These are phyloP conservation scores for Clarias fuscus DNA, from an alignment of 2,797 vertebrate species.

Conservation along the genomic window DNA sequence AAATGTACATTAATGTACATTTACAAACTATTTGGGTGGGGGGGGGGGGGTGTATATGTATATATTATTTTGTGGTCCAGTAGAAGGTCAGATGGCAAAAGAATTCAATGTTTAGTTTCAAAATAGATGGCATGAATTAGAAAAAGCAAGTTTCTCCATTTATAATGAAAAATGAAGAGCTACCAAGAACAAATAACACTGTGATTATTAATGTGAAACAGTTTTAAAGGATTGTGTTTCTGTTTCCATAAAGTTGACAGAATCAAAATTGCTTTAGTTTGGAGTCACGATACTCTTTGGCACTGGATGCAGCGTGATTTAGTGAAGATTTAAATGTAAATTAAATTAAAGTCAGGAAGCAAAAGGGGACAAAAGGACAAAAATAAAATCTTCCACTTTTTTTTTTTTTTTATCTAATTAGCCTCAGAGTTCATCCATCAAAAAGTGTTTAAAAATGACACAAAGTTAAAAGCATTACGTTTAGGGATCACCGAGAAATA, in stretches of 20 bases:
- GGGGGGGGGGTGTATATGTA: too few species aligned
- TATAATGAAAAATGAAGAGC: not conserved
- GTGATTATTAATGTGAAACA: not conserved
- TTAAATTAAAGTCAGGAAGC: not conserved
- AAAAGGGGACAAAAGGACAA: not conserved
- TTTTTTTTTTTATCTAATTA: too few species aligned
- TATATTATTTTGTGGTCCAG: too few species aligned
- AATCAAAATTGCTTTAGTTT: not conserved
- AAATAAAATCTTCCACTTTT: too few species aligned
- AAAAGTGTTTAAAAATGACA: too few species aligned
- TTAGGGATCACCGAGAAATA: not conserved
- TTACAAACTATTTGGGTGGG: too few species aligned
- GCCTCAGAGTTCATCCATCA: too few species aligned
- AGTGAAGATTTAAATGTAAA: not conserved
- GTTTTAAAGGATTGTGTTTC: not conserved
- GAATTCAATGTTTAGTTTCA: too few species aligned
- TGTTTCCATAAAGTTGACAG: not conserved
- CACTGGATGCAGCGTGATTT: not conserved
- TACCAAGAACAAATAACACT: not conserved
- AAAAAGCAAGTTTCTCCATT: not conserved
- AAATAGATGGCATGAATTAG: not conserved
- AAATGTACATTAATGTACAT: not conserved
- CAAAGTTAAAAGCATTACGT: not conserved
- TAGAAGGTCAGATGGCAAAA: not conserved
- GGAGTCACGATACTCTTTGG: not conserved